A percentile compares a stretch with the other conserved stretches of the same genome.
Evolutionary conservation across 2,113 vertebrate genomes (phyloP).

Genomic region (Engystomops pustulosus): DNA sequence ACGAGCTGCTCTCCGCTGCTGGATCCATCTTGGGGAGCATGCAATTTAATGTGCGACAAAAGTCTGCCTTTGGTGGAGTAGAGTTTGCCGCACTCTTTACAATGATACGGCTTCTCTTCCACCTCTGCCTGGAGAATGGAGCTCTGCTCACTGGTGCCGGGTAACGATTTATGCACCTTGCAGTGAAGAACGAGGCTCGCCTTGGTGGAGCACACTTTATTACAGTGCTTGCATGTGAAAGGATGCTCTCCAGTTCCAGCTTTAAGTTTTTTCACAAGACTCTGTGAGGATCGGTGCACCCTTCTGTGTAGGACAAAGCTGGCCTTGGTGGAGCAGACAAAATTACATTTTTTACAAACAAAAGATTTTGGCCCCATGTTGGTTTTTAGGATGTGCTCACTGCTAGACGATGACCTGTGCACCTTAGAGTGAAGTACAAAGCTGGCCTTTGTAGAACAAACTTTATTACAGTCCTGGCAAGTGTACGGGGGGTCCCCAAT

Average conservation of each 20-base stretch:
- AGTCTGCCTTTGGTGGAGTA: slow-evolving; percentile 71
- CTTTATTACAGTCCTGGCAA: slow-evolving; percentile 25
- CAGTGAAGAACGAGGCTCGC: slow-evolving; percentile 14
- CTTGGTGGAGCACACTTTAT: not conserved
- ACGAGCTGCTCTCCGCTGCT: slow-evolving; percentile 77
- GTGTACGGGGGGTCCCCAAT: not conserved
- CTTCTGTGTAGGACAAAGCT: slow-evolving; percentile 10
- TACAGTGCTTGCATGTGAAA: slow-evolving; percentile 17
- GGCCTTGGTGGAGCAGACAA: slow-evolving; percentile 13
- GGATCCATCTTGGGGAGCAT: slow-evolving; percentile 12
- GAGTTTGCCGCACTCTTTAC: slow-evolving; percentile 75
- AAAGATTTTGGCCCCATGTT: not conserved
- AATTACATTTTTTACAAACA: not conserved
- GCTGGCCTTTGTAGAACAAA: slow-evolving; percentile 21
- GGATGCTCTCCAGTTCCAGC: not conserved
- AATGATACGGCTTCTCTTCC: slow-evolving; percentile 76
- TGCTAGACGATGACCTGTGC: not conserved
- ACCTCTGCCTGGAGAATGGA: not conserved
- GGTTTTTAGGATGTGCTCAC: not conserved
- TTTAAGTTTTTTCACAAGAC: not conserved
- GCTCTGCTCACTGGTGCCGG: not conserved
- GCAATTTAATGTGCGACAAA: slow-evolving; percentile 11
- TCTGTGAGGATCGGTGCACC: not conserved
- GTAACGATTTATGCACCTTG: not conserved
- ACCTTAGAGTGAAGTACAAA: slow-evolving; percentile 24